These are phyloP conservation scores for Lagopus leucura DNA, from an alignment of 2,113 vertebrate species.

Conservation along the genomic window DNA sequence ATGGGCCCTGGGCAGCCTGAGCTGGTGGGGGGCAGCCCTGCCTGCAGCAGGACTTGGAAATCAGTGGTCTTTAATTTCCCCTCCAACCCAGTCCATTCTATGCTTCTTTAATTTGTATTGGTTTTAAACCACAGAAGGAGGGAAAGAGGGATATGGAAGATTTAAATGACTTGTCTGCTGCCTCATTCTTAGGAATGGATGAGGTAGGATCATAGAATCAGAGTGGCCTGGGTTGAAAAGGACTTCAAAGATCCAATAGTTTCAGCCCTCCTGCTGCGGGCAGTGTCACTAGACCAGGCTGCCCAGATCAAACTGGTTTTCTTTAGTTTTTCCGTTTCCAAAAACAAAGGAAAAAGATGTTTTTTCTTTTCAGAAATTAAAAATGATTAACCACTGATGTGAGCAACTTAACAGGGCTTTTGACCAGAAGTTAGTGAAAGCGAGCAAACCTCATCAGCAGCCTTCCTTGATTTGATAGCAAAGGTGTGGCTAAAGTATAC, in stretches of 20 bases:
- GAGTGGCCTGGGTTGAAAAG: too few relatives aligned
- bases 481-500: neutral
- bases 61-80: too few relatives aligned
- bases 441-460: neutral
- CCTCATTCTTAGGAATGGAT: neutral
- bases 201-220: neutral
- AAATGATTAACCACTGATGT: neutral
- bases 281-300: too few relatives aligned
- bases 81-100: too few relatives aligned
- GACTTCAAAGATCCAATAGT: too few relatives aligned
- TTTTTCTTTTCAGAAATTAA: neutral
- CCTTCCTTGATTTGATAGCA: neutral
- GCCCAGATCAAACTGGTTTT: neutral
- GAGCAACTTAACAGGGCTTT: neutral
- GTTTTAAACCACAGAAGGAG: neutral
- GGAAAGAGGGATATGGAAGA: fast-evolving
- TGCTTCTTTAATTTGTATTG: too few relatives aligned
- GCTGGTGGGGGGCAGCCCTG: too few relatives aligned
- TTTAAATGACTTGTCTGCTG: neutral
- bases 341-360: neutral
- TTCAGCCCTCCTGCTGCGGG: too few relatives aligned
- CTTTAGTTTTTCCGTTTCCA: neutral
- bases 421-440: neutral
- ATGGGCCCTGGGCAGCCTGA: too few relatives aligned
- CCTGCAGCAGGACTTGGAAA: too few relatives aligned